These are phyloP conservation scores for Ellobium chinense DNA, from an alignment of 2,888 invertebrate species.

Conservation along the genomic window DNA sequence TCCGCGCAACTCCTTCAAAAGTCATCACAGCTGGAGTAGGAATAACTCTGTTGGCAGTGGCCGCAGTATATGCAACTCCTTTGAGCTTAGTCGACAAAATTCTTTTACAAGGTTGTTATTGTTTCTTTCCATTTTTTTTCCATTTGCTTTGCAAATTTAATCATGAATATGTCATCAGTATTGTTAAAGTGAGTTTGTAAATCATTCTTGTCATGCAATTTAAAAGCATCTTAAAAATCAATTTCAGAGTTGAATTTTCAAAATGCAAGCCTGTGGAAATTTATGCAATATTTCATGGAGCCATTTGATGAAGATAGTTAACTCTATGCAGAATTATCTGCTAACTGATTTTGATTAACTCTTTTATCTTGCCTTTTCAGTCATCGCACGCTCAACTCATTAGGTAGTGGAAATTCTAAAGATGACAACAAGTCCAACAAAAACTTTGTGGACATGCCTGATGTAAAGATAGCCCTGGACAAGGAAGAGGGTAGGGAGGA, in stretches of 20 bases:
- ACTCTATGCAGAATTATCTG: too few relatives aligned
- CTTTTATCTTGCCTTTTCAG: conserved; percentile 53
- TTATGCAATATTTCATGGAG: too few relatives aligned
- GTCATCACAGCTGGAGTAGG: conserved; percentile 65
- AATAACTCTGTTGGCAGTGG: conserved; percentile 76
- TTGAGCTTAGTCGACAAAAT: conserved; percentile 75
- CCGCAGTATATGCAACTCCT: conserved; percentile 69
- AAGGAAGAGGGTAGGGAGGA: conserved; percentile 55
- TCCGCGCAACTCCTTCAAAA: conserved; percentile 71
- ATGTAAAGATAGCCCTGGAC: conserved; percentile 54
- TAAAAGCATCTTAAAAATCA: too few relatives aligned
- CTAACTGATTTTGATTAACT: too few relatives aligned
- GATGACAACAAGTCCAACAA: conserved; percentile 74
- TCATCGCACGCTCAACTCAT: conserved; percentile 72
- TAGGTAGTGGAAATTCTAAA: conserved; percentile 70
- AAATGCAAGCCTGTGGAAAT: too few relatives aligned
- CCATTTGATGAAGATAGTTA: too few relatives aligned
- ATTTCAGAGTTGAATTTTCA: too few relatives aligned
- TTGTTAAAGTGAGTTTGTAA: background rate
- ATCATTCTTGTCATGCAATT: too few relatives aligned
- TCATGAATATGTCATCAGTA: background rate
- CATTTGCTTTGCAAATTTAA: background rate
- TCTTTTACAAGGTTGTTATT: conserved; percentile 62
- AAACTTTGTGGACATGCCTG: conserved; percentile 64
- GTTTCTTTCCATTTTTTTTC: background rate